Base-by-base conservation (phyloP, 1,140 invertebrate species). In the Hydropsyche tenuis region DNA sequence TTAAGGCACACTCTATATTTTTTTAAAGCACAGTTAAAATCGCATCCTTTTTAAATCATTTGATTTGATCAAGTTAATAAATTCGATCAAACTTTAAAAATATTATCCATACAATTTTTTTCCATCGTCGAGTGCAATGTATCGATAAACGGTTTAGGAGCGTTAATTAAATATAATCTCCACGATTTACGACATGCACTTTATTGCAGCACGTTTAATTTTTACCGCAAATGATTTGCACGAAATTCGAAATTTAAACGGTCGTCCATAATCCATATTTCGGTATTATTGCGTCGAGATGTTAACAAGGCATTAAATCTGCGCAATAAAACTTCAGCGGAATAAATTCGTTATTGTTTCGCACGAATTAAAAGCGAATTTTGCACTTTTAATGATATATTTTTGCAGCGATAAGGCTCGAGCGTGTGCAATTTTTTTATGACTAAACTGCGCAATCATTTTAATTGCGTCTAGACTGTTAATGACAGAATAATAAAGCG, bases 381-480 rank as follows among this genome's bases (percentile, higher is more conserved):
- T 48, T 14, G 11, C 14, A 48, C 12, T 48, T 48, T 48, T 48
- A 12, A 48, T 16, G 11, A 4, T 14, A n/a, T 48, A n/a, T 48
- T 7, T 16, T 16, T n/a, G 14, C 14, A 4, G 45, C 45, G 45
- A 48, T 48, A 48, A 48, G 45, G 14, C 45, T 37, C 12, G 45
- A 48, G 14, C 16, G 14, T 14, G 14, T 48, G 4, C 45, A 16
- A 12, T 48, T 48, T n/a, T n/a, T 43, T 14, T 14, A 48, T 4
- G 2, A 14, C 45, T 3, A 48, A 48, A 48, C 16, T 48, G 45
- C 16, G 45, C 45, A 48, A 37, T 48, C 16, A 48, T 48, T 48
- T 48, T 48, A 48, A 48, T 48, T 48, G 45, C 45, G 45, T 48
- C 45, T 48, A 48, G 45, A 48, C 45, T 14, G 45, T 48, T 48